A percentile compares a stretch with the other conserved stretches of the same genome.
phyloP scores from a whole-genome alignment of 2,797 vertebrate genomes.

The Emydoidea blandingii region DNA sequence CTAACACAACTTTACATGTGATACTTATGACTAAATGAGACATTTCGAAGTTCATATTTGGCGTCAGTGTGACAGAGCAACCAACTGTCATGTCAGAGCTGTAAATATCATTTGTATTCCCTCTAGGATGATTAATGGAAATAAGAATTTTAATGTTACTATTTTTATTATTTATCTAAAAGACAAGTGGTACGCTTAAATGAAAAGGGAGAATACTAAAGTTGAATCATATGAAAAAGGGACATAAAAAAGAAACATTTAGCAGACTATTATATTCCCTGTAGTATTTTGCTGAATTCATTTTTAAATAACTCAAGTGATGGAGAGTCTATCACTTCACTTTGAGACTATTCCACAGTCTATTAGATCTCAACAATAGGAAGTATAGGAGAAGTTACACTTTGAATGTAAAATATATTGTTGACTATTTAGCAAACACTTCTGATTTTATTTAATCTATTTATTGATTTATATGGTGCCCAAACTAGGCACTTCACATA shows the following conservation, averaged over 20 bases:
- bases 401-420: conserved; percentile 3
- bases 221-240: not conserved
- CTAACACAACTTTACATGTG: conserved; percentile 43
- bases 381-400: not conserved
- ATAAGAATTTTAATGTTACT: not conserved
- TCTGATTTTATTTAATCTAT: not conserved
- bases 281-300: not conserved
- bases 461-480: not conserved
- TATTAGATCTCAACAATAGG: not conserved
- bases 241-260: not conserved
- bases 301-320: not conserved
- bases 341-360: not conserved
- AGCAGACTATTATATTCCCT: not conserved
- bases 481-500: not conserved
- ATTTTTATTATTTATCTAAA: conserved; percentile 18
- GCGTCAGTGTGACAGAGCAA: conserved; percentile 67
- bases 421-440: not conserved
- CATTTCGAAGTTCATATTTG: conserved; percentile 67
- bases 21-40: conserved; percentile 43
- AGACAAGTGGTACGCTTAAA: conserved; percentile 15
- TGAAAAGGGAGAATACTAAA: not conserved
- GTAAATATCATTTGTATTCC: conserved; percentile 47
- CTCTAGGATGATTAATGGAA: not conserved
- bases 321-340: not conserved
- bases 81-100: conserved; percentile 59